phyloP scores from a whole-genome alignment of 1,140 invertebrate species.

The Drosophila triauraria region DNA sequence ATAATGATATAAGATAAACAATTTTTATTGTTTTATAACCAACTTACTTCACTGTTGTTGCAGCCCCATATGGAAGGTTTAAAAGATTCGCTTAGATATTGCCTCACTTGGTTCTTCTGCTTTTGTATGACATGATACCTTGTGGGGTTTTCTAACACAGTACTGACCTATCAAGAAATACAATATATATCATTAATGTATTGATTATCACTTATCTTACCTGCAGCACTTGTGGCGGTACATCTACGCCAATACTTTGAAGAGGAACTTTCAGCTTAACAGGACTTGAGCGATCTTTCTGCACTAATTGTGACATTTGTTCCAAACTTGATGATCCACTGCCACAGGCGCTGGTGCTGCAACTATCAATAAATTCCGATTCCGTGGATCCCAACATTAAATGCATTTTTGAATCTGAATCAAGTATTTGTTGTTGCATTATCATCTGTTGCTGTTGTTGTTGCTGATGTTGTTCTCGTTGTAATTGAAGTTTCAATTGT shows the following conservation, averaged over 20 bases:
- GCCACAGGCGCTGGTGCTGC: conserved; percentile 50
- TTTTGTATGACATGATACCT: conserved; percentile 96
- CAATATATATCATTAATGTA: not conserved
- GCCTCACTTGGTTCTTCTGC: conserved; percentile 94
- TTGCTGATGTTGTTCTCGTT: conserved; percentile 92
- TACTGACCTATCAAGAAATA: conserved; percentile 88
- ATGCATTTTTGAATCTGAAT: conserved; percentile 57
- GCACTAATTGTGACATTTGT: conserved; percentile 45
- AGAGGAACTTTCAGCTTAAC: conserved; percentile 87
- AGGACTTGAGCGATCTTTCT: conserved; percentile 74
- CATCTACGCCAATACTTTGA: conserved; percentile 89
- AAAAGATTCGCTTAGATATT: conserved; percentile 93
- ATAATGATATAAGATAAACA: not conserved
- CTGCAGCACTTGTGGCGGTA: conserved; percentile 92
- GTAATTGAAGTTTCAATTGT: conserved; percentile 93
- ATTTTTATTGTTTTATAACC: not conserved
- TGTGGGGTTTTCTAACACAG: conserved; percentile 95
- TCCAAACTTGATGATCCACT: conserved; percentile 62
- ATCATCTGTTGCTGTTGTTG: conserved; percentile 86
- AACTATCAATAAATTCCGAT: conserved; percentile 40
- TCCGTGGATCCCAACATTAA: conserved; percentile 40
- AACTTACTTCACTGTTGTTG: conserved; percentile 54
- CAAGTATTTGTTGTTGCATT: conserved; percentile 86
- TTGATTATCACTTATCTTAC: conserved; percentile 82
- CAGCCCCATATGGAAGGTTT: conserved; percentile 85